Evolutionary conservation across 2,888 invertebrate genomes (phyloP).

Genomic region (Drosophila seclusa): DNA sequence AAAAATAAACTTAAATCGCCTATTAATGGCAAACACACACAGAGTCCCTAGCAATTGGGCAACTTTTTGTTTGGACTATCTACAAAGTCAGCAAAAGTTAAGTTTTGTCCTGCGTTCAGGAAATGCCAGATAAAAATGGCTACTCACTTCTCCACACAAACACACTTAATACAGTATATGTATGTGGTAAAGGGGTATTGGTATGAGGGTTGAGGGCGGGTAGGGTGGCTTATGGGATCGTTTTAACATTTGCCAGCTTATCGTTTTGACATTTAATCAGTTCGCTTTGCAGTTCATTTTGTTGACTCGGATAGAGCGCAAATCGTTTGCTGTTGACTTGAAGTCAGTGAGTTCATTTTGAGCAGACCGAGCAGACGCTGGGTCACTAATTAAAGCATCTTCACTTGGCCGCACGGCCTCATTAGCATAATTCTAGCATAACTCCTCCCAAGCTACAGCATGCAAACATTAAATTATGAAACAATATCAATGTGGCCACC

Average conservation of each 20-base stretch:
- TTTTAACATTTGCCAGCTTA: slow-evolving; percentile 47
- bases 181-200: background rate
- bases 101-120: slow-evolving; percentile 53
- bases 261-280: slow-evolving; percentile 66
- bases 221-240: background rate
- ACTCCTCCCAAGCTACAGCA: slow-evolving; percentile 60
- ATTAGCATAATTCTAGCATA: slow-evolving; percentile 79
- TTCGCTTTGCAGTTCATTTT: slow-evolving; percentile 44
- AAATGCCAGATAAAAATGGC: slow-evolving; percentile 51
- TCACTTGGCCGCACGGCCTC: slow-evolving; percentile 33
- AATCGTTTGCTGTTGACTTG: slow-evolving; percentile 10
- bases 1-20: slow-evolving; percentile 78
- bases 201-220: background rate
- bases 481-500: slow-evolving; percentile 48
- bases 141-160: slow-evolving; percentile 20
- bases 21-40: slow-evolving; percentile 60
- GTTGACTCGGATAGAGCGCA: slow-evolving; percentile 1
- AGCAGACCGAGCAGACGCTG: background rate
- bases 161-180: slow-evolving; percentile 2
- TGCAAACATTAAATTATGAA: slow-evolving; percentile 53
- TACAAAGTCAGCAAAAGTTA: slow-evolving; percentile 77
- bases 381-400: slow-evolving; percentile 58
- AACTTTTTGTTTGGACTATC: slow-evolving; percentile 56
- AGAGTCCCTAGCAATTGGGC: background rate
- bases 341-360: slow-evolving; percentile 8